phyloP scores from a whole-genome alignment of 2,888 invertebrate species.

The Temnothorax ravouxi region DNA sequence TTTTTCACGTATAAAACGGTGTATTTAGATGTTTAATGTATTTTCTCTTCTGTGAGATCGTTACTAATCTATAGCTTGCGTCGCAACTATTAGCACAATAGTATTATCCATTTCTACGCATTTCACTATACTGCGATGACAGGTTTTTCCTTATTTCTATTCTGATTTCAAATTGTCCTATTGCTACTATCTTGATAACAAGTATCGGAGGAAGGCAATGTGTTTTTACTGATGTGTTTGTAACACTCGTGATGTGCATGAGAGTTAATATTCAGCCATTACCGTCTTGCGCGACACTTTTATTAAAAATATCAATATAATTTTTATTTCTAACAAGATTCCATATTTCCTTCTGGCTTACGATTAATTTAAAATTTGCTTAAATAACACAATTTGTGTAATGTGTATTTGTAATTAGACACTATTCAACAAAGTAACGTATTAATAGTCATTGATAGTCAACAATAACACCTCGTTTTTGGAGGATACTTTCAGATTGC shows the following conservation, averaged over 20 bases:
- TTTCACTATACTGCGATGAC: neutral
- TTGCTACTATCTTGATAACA: neutral
- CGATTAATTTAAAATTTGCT: conserved; percentile 25
- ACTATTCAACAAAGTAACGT: conserved; percentile 39
- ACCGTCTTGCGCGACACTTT: neutral
- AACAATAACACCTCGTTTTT: conserved; percentile 24
- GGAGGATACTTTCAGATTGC: neutral
- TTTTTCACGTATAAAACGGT: conserved; percentile 39
- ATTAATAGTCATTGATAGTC: conserved; percentile 16
- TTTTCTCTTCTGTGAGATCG: conserved; percentile 39
- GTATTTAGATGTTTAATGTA: conserved; percentile 35
- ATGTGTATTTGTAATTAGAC: neutral
- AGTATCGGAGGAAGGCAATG: neutral
- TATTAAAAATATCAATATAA: conserved; percentile 39
- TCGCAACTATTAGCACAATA: conserved; percentile 20
- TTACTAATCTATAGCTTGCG: conserved; percentile 44
- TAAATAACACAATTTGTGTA: neutral
- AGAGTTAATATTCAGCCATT: conserved; percentile 3
- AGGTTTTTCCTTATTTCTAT: neutral
- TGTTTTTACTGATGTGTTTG: neutral
- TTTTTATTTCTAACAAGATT: neutral
- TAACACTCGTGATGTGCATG: neutral
- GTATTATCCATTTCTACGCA: neutral
- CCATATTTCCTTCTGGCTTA: conserved; percentile 7
- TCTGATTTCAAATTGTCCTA: neutral